A percentile compares a stretch with the other conserved stretches of the same genome.
Conservation (phyloP, 2,797 vertebrate genomes). For the Phylloscopus collybita region DNA sequence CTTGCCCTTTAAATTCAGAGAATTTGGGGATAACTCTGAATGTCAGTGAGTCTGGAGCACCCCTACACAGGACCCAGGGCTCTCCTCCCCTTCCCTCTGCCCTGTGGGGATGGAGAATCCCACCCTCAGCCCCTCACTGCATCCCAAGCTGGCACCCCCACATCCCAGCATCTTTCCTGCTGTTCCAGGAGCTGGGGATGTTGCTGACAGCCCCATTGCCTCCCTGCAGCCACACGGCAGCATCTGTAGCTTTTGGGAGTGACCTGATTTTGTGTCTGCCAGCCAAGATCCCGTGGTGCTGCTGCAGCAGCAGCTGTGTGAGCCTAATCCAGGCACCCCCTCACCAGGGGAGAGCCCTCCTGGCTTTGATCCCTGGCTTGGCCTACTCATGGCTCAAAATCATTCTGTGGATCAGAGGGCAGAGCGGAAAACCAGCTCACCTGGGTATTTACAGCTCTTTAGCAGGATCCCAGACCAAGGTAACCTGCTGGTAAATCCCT, state of each 20-base stretch:
- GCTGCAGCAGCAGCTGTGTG: slow-evolving; percentile 13
- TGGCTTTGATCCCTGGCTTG: neutral
- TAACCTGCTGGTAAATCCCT: neutral
- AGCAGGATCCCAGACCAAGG: neutral
- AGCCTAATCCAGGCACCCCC: neutral
- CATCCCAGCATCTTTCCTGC: neutral
- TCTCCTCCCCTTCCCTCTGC: neutral
- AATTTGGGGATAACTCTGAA: neutral
- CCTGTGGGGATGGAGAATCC: rapidly evolving
- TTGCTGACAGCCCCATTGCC: neutral
- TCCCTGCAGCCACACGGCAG: neutral
- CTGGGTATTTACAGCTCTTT: neutral
- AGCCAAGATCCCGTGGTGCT: neutral
- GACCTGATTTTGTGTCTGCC: slow-evolving; percentile 45
- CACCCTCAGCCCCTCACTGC: rapidly evolving
- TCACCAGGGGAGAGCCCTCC: rapidly evolving
- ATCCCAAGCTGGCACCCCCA: neutral
- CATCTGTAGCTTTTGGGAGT: neutral
- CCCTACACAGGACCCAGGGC: neutral
- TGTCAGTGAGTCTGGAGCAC: neutral
- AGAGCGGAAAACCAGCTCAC: neutral
- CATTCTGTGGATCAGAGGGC: neutral
- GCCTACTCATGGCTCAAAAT: neutral
- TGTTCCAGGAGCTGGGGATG: neutral
- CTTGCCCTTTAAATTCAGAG: neutral